phyloP scores from a whole-genome alignment of 1,140 invertebrate genomes.

The Panulirus ornatus region DNA sequence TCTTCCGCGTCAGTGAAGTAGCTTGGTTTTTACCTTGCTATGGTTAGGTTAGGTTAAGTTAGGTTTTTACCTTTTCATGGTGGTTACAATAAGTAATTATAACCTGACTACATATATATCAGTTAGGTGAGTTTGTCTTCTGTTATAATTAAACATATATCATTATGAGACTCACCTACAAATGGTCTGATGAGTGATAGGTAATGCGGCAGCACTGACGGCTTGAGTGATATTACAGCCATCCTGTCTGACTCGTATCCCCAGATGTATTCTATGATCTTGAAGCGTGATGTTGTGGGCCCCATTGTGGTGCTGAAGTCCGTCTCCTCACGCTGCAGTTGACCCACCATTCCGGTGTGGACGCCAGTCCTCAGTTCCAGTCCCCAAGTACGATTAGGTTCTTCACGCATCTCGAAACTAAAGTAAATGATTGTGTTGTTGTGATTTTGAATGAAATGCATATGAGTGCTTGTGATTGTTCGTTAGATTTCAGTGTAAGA shows the following conservation, averaged over 20 bases:
- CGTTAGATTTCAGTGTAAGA: too few relatives aligned
- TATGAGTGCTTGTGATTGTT: too few relatives aligned
- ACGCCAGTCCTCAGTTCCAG: background rate
- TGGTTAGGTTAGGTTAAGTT: too few relatives aligned
- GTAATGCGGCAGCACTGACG: background rate
- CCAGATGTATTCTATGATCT: background rate
- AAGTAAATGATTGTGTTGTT: too few relatives aligned
- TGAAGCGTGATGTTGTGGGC: background rate
- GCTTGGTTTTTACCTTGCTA: too few relatives aligned
- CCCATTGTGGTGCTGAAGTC: slow-evolving; percentile 14
- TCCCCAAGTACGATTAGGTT: background rate
- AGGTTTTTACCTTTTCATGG: too few relatives aligned
- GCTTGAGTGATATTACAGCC: background rate
- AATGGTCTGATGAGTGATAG: slow-evolving; percentile 3
- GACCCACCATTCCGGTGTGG: slow-evolving; percentile 13
- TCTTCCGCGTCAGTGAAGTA: too few relatives aligned
- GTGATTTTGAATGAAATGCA: too few relatives aligned
- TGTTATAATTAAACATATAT: too few relatives aligned
- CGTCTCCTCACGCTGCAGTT: slow-evolving; percentile 19
- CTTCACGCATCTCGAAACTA: background rate
- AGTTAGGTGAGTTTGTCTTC: too few relatives aligned
- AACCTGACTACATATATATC: too few relatives aligned
- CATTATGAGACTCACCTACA: background rate
- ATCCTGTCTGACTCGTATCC: background rate
- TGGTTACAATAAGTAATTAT: too few relatives aligned